phyloP scores from a whole-genome alignment of 2,797 vertebrate species.

The Denticeps clupeoides region DNA sequence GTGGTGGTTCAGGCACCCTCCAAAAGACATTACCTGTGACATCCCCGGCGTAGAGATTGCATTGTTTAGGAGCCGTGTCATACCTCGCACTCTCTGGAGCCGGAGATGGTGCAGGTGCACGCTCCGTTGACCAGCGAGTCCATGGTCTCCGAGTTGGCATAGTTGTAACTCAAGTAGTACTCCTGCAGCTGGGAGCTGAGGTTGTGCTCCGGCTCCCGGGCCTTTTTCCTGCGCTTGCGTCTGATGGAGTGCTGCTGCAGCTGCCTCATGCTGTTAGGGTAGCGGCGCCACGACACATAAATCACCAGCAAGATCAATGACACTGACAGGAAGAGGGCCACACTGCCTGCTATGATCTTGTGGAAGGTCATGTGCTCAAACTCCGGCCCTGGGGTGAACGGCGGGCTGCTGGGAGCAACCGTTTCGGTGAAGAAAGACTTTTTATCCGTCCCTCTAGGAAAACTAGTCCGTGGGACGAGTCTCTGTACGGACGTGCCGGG shows the following conservation, averaged over 20 bases:
- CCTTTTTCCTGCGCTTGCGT: constrained; percentile 88
- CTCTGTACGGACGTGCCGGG: constrained; percentile 57
- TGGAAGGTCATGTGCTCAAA: constrained; percentile 91
- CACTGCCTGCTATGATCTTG: constrained; percentile 91
- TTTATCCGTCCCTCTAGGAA: constrained; percentile 41
- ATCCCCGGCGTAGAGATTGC: constrained; percentile 74
- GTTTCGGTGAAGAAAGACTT: constrained; percentile 42
- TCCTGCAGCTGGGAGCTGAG: constrained; percentile 92
- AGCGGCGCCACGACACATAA: constrained; percentile 91
- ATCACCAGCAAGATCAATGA: constrained; percentile 92
- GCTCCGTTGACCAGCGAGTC: constrained; percentile 86
- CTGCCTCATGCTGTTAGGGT: constrained; percentile 87
- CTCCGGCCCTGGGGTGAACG: constrained; percentile 66
- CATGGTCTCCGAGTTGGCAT: constrained; percentile 87
- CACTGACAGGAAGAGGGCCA: constrained; percentile 89
- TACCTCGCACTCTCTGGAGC: constrained; percentile 97
- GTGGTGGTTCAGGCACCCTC: constrained; percentile 2
- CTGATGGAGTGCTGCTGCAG: constrained; percentile 88
- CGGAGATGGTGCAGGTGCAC: constrained; percentile 92
- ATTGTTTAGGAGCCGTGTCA: constrained; percentile 71
- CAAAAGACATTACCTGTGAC: constrained; percentile 26
- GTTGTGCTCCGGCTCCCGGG: constrained; percentile 72
- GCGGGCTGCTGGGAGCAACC: constrained; percentile 38
- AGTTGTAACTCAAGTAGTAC: constrained; percentile 95
- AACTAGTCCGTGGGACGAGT: constrained; percentile 51